Percentiles rank a stretch among this genome's conserved stretches.
Evolutionary conservation across 2,888 invertebrate genomes (phyloP).

Genomic region (Ichneumon xanthorius): DNA sequence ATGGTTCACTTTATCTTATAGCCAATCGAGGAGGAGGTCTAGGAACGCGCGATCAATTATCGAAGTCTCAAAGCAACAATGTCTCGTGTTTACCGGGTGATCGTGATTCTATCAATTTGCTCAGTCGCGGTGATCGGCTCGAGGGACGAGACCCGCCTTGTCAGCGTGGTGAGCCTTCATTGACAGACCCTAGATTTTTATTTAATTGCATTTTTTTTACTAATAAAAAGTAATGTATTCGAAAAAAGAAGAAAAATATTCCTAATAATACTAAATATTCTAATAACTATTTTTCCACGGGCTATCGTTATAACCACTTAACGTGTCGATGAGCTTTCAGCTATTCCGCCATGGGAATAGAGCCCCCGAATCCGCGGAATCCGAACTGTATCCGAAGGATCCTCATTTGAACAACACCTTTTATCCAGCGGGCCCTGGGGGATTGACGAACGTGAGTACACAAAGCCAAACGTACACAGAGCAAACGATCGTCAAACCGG

Average conservation of each 20-base stretch:
- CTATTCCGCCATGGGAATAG: constrained; percentile 15
- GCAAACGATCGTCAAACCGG: not conserved
- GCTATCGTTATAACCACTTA: not conserved
- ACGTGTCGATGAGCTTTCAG: not conserved
- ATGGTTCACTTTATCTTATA: not conserved
- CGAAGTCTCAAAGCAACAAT: not conserved
- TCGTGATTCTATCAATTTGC: not conserved
- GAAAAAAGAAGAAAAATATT: not conserved
- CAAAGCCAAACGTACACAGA: not conserved
- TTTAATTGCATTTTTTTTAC: not conserved
- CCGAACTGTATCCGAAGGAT: constrained; percentile 17
- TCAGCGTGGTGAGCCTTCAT: not conserved
- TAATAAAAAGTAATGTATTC: not conserved
- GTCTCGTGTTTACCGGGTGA: not conserved
- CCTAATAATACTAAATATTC: not conserved
- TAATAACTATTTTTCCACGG: not conserved
- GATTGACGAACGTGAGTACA: constrained; percentile 88
- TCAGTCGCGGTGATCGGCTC: not conserved
- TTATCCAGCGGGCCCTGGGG: constrained; percentile 83
- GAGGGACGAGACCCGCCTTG: not conserved
- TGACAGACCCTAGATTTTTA: not conserved
- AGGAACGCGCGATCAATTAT: not conserved
- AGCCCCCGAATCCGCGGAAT: constrained; percentile 8
- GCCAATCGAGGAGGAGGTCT: not conserved
- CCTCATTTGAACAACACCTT: not conserved